These are phyloP conservation scores for Asteroscopus sphinx DNA, from an alignment of 2,888 invertebrate species.

Conservation along the genomic window DNA sequence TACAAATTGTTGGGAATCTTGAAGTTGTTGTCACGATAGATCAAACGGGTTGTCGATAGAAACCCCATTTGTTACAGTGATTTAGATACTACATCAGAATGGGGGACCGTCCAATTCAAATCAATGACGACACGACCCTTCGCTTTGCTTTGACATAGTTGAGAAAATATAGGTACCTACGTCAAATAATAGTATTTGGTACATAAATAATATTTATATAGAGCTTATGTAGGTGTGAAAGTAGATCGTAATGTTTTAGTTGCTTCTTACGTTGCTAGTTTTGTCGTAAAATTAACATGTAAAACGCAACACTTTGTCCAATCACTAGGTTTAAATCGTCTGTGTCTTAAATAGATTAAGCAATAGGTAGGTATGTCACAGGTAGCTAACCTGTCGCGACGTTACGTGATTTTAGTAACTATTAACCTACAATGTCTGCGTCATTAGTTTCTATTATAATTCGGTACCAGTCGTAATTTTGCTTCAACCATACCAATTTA, in stretches of 20 bases:
- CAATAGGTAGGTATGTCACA: no score
- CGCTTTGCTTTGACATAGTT: not conserved
- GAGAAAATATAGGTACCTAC: not conserved
- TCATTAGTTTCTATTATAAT: not conserved
- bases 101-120: not conserved
- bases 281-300: no score
- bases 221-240: no score
- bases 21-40: not conserved
- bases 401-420: constrained; percentile 1
- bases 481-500: no score
- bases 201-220: no score
- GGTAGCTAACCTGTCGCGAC: not conserved
- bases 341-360: not conserved
- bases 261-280: no score
- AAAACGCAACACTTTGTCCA: no score
- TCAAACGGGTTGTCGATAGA: not conserved
- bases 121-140: constrained; percentile 3
- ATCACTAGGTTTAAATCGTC: no score
- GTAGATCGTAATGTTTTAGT: no score
- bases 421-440: constrained; percentile 3
- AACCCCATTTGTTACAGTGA: constrained; percentile 6
- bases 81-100: constrained; percentile 5
- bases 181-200: not conserved
- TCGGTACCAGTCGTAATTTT: not conserved
- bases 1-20: not conserved